Conservation (phyloP, 2,797 vertebrate genomes). For the Pantherophis vulpinus region DNA sequence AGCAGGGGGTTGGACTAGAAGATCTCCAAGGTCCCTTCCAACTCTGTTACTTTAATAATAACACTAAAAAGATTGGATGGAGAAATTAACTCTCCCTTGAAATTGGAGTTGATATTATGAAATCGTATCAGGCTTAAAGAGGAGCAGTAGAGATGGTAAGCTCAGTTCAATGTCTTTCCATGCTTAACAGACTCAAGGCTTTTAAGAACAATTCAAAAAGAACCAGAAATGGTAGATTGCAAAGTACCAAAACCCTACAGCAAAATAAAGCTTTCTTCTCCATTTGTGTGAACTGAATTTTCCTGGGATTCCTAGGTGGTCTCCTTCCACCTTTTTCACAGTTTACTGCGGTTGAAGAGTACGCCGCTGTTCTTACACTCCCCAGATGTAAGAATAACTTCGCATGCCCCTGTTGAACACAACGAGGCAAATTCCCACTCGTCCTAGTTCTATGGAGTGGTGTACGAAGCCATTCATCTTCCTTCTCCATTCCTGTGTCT, state of each 20-base stretch:
- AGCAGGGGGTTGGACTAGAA: no score
- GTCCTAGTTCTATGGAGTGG: background rate
- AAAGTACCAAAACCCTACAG: background rate
- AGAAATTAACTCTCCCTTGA: background rate
- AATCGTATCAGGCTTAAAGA: background rate
- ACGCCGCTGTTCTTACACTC: background rate
- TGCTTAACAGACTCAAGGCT: background rate
- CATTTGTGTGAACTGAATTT: background rate
- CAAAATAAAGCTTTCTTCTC: background rate
- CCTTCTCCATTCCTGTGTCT: background rate
- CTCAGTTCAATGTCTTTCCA: background rate
- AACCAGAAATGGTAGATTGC: background rate
- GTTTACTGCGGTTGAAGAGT: background rate
- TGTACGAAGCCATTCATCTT: background rate
- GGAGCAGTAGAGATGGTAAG: background rate
- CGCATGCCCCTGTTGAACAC: background rate
- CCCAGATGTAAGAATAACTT: background rate
- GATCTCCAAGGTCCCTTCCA: no score
- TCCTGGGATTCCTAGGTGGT: background rate
- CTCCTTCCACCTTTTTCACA: background rate
- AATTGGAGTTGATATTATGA: background rate
- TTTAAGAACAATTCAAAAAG: background rate
- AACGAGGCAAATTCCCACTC: background rate
- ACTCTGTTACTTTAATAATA: background rate
- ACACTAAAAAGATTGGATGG: conserved; percentile 5